phyloP scores from a whole-genome alignment of 2,797 vertebrate species.

The Pampus argenteus region DNA sequence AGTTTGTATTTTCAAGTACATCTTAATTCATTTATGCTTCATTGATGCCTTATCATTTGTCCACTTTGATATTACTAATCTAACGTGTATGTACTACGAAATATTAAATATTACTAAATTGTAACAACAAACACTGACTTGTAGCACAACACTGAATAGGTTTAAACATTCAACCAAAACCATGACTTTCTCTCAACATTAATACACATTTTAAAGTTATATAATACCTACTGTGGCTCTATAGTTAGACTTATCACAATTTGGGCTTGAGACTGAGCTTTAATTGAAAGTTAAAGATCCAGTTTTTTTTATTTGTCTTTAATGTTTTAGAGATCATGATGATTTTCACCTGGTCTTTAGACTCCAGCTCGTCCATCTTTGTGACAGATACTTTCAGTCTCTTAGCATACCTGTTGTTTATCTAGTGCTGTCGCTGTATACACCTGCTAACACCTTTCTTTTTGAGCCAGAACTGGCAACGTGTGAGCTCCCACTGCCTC shows the following conservation, averaged over 20 bases:
- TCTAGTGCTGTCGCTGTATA: conserved; percentile 30
- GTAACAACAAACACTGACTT: neutral
- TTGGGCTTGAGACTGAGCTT: too few species aligned
- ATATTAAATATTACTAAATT: neutral
- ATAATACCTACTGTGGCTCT: too few species aligned
- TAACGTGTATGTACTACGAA: too few species aligned
- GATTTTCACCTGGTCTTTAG: conserved; percentile 36
- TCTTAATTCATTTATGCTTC: conserved; percentile 19
- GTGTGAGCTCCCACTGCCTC: conserved; percentile 22
- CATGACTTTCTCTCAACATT: too few species aligned
- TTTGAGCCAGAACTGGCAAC: conserved; percentile 46
- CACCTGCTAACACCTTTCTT: conserved; percentile 50
- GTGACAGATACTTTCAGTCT: conserved; percentile 34
- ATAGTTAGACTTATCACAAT: too few species aligned
- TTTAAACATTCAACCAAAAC: too few species aligned
- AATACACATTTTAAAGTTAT: too few species aligned
- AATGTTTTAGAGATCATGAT: too few species aligned
- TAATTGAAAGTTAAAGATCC: too few species aligned
- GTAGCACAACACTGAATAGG: too few species aligned
- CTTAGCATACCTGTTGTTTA: conserved; percentile 49
- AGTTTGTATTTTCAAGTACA: conserved; percentile 33
- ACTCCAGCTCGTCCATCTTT: conserved; percentile 17
- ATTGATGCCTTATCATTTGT: conserved; percentile 8
- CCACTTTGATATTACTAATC: conserved; percentile 7
- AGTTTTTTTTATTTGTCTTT: too few species aligned